phyloP scores from a whole-genome alignment of 2,113 vertebrate genomes.

The Pterophyllum scalare region DNA sequence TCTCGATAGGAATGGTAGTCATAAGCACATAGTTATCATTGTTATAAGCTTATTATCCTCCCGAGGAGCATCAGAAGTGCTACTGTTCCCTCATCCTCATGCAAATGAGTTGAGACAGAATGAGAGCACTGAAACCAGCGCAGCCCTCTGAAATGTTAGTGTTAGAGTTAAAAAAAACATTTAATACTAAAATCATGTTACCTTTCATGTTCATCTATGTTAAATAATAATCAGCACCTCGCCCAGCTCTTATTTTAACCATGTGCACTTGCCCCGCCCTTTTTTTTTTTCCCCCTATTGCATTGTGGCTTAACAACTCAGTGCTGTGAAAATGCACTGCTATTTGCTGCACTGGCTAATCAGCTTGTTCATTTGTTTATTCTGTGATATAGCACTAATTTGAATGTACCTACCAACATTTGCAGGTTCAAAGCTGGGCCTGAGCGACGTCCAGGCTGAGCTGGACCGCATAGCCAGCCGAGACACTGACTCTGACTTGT shows the following conservation, averaged over 20 bases:
- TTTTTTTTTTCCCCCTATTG: neutral
- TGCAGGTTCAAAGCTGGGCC: constrained; percentile 93
- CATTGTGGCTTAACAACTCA: constrained; percentile 5
- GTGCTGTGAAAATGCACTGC: constrained; percentile 7
- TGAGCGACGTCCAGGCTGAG: constrained; percentile 97
- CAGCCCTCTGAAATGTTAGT: neutral
- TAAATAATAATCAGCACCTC: neutral
- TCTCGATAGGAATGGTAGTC: neutral
- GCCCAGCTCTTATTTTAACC: constrained; percentile 55
- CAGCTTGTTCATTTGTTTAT: constrained; percentile 1
- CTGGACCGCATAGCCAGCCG: constrained; percentile 96
- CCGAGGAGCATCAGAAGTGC: neutral
- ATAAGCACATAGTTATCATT: neutral
- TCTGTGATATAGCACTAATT: neutral
- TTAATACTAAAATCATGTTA: neutral
- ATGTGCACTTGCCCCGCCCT: constrained; percentile 49
- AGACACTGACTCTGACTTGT: constrained; percentile 85
- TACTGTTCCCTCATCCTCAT: neutral
- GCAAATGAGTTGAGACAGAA: constrained; percentile 37
- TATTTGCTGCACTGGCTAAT: neutral
- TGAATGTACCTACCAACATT: neutral
- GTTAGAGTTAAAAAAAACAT: neutral
- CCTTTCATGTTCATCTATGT: neutral
- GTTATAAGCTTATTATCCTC: neutral
- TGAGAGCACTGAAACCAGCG: constrained; percentile 16